Conservation (phyloP, 1,140 invertebrate species). For the Cryptotermes secundus region DNA sequence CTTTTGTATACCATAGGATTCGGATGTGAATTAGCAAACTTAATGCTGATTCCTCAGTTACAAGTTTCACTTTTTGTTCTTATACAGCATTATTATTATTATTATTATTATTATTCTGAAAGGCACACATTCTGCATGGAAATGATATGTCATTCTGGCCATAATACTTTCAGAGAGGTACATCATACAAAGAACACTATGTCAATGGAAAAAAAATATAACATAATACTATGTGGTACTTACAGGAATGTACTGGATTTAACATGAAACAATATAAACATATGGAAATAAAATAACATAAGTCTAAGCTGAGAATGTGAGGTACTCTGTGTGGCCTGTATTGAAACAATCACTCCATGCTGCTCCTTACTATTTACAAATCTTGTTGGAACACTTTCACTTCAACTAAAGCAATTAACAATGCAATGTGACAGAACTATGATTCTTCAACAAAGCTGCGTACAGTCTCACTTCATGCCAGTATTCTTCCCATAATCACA, state of each 20-base stretch:
- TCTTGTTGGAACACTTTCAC: background rate
- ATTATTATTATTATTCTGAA: conserved; percentile 13
- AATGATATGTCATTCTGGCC: conserved; percentile 29
- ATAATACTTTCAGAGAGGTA: background rate
- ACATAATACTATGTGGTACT: conserved; percentile 17
- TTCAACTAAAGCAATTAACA: background rate
- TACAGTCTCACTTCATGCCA: background rate
- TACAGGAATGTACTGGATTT: background rate
- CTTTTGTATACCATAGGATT: background rate
- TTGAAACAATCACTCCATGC: conserved; percentile 19
- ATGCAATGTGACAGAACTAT: background rate
- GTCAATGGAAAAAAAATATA: background rate
- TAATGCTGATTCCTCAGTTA: conserved; percentile 4
- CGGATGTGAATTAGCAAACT: background rate
- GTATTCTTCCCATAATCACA: background rate
- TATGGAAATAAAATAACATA: background rate
- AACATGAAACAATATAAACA: conserved; percentile 16
- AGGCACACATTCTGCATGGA: conserved; percentile 30
- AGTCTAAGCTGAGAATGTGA: background rate
- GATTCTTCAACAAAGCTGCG: background rate
- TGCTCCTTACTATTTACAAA: background rate
- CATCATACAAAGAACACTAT: background rate
- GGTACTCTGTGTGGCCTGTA: background rate
- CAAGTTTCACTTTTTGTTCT: background rate
- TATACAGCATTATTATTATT: conserved; percentile 20